A percentile compares a stretch with the other conserved stretches of the same genome.
Conservation (phyloP, 1,140 invertebrate genomes). For the Nomia melanderi region DNA sequence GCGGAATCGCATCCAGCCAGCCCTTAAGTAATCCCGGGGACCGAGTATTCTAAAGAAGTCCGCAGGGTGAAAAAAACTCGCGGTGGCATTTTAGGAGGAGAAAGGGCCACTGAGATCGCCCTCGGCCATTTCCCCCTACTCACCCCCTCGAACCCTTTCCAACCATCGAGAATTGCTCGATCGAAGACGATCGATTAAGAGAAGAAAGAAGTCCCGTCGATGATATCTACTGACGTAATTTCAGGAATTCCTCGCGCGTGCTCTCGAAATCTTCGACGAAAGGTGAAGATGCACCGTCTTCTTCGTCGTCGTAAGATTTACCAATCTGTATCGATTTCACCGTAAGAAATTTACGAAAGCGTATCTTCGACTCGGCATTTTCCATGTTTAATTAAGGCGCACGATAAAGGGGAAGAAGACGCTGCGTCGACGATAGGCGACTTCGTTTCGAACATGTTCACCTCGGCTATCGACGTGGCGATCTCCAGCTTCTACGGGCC, state of each 20-base stretch:
- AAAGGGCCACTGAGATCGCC: neutral
- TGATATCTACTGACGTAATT: slow-evolving; percentile 4
- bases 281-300: neutral
- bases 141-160: neutral
- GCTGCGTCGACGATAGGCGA: neutral
- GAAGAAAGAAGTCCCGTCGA: neutral
- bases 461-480: neutral
- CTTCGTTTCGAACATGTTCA: neutral
- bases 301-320: neutral
- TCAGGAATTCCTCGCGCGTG: neutral
- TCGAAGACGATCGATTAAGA: slow-evolving; percentile 7
- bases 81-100: slow-evolving; percentile 9
- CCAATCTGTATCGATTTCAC: no score
- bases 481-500: slow-evolving; percentile 17
- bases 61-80: slow-evolving; percentile 9
- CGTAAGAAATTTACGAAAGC: no score
- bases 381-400: neutral
- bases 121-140: neutral
- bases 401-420: neutral
- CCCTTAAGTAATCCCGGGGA: slow-evolving; percentile 30
- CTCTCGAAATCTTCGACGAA: no score
- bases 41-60: slow-evolving; percentile 30
- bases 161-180: neutral
- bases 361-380: no score
- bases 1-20: slow-evolving; percentile 21